phyloP scores from a whole-genome alignment of 2,113 vertebrate species.

The Cynopterus brachyotis region DNA sequence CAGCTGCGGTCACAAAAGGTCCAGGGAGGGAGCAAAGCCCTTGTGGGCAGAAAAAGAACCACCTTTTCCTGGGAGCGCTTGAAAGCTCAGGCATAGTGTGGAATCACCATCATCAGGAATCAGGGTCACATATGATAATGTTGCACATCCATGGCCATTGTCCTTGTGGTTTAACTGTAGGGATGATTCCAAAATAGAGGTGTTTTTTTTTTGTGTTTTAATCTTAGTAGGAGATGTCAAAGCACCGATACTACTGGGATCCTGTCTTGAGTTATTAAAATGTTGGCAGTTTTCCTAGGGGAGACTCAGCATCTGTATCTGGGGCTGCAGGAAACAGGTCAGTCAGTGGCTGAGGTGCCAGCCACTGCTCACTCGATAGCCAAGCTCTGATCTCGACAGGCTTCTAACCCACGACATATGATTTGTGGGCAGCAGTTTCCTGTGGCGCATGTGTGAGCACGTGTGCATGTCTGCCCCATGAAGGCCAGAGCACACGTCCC shows the following conservation, averaged over 20 bases:
- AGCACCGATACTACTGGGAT: not conserved
- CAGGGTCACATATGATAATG: not conserved
- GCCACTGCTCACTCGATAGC: not conserved
- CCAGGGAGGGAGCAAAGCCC: not conserved
- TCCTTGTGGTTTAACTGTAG: not conserved
- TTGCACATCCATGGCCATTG: rapidly evolving
- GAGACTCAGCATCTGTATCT: not conserved
- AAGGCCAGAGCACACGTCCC: not conserved
- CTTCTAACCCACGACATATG: not conserved
- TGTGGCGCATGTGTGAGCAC: not conserved
- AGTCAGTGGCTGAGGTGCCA: not conserved
- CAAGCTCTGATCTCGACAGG: not conserved
- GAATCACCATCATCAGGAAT: not conserved
- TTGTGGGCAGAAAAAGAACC: not conserved
- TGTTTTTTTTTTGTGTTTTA: not conserved
- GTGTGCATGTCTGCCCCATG: not conserved
- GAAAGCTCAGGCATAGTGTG: rapidly evolving
- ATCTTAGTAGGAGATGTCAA: not conserved
- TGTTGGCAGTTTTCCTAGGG: not conserved
- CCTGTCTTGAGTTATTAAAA: not conserved
- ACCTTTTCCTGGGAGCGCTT: not conserved
- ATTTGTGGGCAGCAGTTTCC: not conserved
- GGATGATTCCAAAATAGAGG: not conserved
- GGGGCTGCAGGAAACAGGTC: not conserved
- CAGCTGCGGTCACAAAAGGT: rapidly evolving